Evolutionary conservation across 1,140 invertebrate genomes (phyloP).

Genomic region (Grapholita molesta): DNA sequence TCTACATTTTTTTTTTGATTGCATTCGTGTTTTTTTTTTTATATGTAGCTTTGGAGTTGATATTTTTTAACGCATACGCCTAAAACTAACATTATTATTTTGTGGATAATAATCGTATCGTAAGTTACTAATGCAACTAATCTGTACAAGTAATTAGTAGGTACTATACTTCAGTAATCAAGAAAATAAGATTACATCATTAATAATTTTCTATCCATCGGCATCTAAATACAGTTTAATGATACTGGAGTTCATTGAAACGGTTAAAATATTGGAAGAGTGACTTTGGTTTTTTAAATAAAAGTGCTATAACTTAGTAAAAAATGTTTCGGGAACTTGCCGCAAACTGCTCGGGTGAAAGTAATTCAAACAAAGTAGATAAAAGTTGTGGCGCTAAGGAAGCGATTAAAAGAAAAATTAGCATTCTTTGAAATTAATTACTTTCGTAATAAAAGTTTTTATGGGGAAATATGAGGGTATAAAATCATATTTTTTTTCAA

Average conservation of each 20-base stretch:
- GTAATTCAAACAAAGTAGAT: conserved; percentile 75
- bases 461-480: conserved; percentile 47
- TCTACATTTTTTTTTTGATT: no score
- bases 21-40: no score
- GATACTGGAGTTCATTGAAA: conserved; percentile 11
- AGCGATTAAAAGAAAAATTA: conserved; percentile 75
- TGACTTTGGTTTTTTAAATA: conserved; percentile 32
- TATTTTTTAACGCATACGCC: no score
- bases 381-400: conserved; percentile 72
- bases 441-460: conserved; percentile 68
- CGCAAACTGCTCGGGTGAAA: conserved; percentile 61
- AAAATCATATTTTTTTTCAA: conserved; percentile 43
- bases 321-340: conserved; percentile 53
- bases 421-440: conserved; percentile 75
- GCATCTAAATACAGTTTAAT: neutral
- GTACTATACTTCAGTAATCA: no score
- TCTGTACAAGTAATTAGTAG: no score
- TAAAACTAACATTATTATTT: no score
- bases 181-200: no score
- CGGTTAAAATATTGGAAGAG: conserved; percentile 26
- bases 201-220: no score
- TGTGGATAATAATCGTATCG: no score
- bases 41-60: no score
- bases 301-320: conserved; percentile 41
- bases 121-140: no score